phyloP scores from a whole-genome alignment of 2,113 vertebrate genomes.

The Conger conger region DNA sequence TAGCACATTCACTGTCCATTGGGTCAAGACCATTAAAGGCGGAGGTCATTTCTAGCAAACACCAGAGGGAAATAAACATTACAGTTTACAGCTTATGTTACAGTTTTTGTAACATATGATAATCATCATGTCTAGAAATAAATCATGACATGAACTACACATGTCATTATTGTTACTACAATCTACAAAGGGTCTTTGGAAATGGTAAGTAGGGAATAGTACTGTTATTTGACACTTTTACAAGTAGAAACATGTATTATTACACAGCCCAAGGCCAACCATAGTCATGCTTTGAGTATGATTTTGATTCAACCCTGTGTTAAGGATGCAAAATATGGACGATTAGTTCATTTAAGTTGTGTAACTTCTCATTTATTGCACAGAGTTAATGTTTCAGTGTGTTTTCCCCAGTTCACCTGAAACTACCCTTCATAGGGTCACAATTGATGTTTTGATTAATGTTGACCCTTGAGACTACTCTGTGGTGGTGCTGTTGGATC shows the following conservation, averaged over 20 bases:
- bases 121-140: neutral
- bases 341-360: neutral
- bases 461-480: no score
- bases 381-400: no score
- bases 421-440: no score
- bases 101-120: neutral
- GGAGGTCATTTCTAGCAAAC: slow-evolving; percentile 54
- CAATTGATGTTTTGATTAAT: no score
- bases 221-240: neutral
- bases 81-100: no score
- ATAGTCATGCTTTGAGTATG: neutral
- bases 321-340: neutral
- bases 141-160: no score
- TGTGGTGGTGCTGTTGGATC: no score
- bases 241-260: neutral
- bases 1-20: slow-evolving; percentile 1
- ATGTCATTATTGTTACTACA: neutral
- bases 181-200: neutral
- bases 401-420: no score
- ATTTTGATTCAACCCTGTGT: neutral
- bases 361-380: no score
- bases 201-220: neutral
- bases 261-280: neutral
- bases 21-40: slow-evolving; percentile 26
- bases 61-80: slow-evolving; percentile 32